Evolutionary conservation across 30 jellyfish, hydroid and myxozoan species (phyloP), one percentile per base, ranked within the genome.

Genomic region (Rhopilema esculentum): DNA sequence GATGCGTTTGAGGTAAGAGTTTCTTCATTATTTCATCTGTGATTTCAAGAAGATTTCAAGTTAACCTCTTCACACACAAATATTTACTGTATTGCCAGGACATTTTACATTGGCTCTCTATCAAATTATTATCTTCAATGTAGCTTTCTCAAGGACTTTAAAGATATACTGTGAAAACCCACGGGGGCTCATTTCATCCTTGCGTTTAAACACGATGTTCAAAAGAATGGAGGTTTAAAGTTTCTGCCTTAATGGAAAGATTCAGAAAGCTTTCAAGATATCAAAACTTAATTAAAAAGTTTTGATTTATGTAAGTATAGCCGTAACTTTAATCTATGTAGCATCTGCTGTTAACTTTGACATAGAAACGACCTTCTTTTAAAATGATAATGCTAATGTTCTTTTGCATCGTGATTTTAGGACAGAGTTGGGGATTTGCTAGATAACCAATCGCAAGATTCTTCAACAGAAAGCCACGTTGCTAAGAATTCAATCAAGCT

Each of bases 401-500:
- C 57, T 40, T 6, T 40, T 40, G 57, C 9, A 2, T 40, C 12
- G 57, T n/a, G 12, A 40, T 40, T 40, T 40, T 76, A 91, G 97
- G 78, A 66, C 73, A 74, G 89, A 70, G 30, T 21, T 28, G 92
- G 66, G 29, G 95, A 78, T 33, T 72, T 91, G 17, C 50, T 75
- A 24, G 97, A 85, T 28, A 87, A 65, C 8, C 21, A 23, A 21
- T 77, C 21, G 52, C 21, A 16, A 16, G 69, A 62, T 12, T 65
- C 97, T 26, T 70, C 88, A 22, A 70, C 80, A 0, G 75, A 64
- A 22, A 82, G 84, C 79, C 80, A 73, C 17, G 90, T 91, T 27
- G 74, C 88, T 29, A 91, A 85, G 70, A 88, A 80, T 25, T 69
- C 92, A 17, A 91, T 91, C 9, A 91, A 91, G 86, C 82, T 90